Percentiles rank a stretch among this genome's conserved stretches.
Evolutionary conservation across 2,888 invertebrate species (phyloP).

Genomic region (Drosophila paracracens): DNA sequence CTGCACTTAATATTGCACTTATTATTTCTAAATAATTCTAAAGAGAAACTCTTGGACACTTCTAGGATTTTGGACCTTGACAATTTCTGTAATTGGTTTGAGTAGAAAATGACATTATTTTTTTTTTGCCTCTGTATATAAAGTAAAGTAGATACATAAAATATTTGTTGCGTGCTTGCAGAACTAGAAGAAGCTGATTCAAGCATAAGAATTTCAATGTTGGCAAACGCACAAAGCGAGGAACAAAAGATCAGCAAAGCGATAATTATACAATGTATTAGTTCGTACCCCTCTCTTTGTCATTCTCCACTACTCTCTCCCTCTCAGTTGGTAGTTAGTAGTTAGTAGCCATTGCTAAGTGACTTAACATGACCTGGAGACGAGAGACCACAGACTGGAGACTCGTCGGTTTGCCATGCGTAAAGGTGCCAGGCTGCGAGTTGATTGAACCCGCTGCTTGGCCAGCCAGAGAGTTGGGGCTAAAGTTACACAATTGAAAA

Average conservation of each 20-base stretch:
- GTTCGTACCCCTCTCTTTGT: constrained; percentile 47
- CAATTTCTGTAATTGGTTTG: not conserved
- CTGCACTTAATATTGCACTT: not conserved
- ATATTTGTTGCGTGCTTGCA: constrained; percentile 67
- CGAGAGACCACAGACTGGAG: constrained; percentile 14
- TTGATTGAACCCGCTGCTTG: constrained; percentile 65
- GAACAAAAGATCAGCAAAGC: constrained; percentile 72
- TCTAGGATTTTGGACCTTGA: not conserved
- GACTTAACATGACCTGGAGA: constrained; percentile 71
- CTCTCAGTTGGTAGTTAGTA: constrained; percentile 13
- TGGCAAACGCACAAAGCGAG: constrained; percentile 53
- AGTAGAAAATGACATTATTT: not conserved
- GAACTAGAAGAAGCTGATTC: constrained; percentile 36
- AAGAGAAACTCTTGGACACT: not conserved
- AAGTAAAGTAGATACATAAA: not conserved
- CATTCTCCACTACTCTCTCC: not conserved
- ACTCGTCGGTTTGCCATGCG: constrained; percentile 72
- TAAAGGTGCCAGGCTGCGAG: constrained; percentile 80
- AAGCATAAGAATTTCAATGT: constrained; percentile 62
- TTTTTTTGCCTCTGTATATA: not conserved
- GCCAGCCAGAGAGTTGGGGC: constrained; percentile 35
- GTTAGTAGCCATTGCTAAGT: constrained; percentile 61
- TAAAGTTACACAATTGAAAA: constrained; percentile 67
- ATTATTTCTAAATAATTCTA: not conserved
- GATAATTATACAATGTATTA: constrained; percentile 79